These are phyloP conservation scores for Colletes gigas DNA, from an alignment of 1,140 invertebrate genomes.

Conservation along the genomic window DNA sequence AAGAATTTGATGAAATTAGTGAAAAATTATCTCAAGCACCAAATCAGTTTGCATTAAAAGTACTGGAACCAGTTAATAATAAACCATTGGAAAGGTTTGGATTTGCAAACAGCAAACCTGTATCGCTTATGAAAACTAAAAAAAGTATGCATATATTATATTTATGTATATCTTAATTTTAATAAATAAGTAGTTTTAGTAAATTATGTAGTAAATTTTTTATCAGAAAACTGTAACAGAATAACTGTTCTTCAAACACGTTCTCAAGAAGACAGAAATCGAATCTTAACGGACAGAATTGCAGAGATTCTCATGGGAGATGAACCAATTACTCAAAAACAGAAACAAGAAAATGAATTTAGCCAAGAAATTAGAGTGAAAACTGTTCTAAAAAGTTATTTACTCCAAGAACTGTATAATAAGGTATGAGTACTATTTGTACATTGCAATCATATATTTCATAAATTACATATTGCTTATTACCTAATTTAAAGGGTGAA, in stretches of 20 bases:
- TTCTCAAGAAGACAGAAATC: conserved; percentile 76
- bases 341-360: conserved; percentile 18
- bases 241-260: conserved; percentile 75
- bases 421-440: conserved; percentile 54
- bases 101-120: conserved; percentile 69
- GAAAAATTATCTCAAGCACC: conserved; percentile 63
- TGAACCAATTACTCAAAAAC: conserved; percentile 69
- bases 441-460: background rate
- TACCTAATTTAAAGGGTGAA: conserved; percentile 58
- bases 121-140: conserved; percentile 53
- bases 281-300: conserved; percentile 80
- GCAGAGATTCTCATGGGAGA: conserved; percentile 76
- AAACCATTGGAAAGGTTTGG: conserved; percentile 72
- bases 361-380: conserved; percentile 27
- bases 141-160: conserved; percentile 65
- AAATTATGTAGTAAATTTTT: background rate
- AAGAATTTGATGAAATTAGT: conserved; percentile 72
- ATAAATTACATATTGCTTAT: background rate
- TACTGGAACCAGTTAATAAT: conserved; percentile 28
- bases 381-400: conserved; percentile 57
- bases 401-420: conserved; percentile 58
- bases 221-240: conserved; percentile 35
- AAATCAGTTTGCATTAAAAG: conserved; percentile 55
- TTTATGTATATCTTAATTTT: conserved; percentile 18
- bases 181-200: background rate